These are phyloP conservation scores for Molanna angustata DNA, from an alignment of 2,888 invertebrate species.

Conservation along the genomic window DNA sequence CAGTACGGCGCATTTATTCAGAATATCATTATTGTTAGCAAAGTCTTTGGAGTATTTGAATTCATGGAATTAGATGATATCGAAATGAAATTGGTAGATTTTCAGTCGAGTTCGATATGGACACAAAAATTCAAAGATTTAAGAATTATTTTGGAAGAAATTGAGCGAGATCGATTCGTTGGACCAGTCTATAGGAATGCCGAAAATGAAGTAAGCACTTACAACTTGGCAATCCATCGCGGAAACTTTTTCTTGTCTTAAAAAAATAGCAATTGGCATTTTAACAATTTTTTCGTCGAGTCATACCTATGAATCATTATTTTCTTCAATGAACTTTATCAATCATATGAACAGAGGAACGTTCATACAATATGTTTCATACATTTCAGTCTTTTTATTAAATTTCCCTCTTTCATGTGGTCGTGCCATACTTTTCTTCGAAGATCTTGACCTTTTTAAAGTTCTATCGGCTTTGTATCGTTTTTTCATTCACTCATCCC, in stretches of 20 bases:
- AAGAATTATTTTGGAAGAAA: slow-evolving; percentile 16
- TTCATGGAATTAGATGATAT: slow-evolving; percentile 25
- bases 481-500: no score
- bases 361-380: no score
- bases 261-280: slow-evolving; percentile 20
- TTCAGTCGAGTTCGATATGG: no score
- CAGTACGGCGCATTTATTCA: no score
- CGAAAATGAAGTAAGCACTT: slow-evolving; percentile 23
- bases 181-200: slow-evolving; percentile 18
- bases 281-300: slow-evolving; percentile 22
- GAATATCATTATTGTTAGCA: no score
- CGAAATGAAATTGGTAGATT: slow-evolving; percentile 23
- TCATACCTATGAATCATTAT: slow-evolving; percentile 21
- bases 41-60: no score
- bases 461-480: no score
- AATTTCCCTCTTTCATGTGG: no score
- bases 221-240: slow-evolving; percentile 16
- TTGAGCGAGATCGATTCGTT: slow-evolving; percentile 12
- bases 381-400: no score
- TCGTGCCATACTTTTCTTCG: no score
- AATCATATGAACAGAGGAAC: no score
- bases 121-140: slow-evolving; percentile 15
- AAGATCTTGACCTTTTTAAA: no score
- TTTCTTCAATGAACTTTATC: slow-evolving; percentile 19
- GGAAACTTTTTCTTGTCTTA: slow-evolving; percentile 9